phyloP scores from a whole-genome alignment of 2,888 invertebrate genomes.

The Nycteola revayana region DNA sequence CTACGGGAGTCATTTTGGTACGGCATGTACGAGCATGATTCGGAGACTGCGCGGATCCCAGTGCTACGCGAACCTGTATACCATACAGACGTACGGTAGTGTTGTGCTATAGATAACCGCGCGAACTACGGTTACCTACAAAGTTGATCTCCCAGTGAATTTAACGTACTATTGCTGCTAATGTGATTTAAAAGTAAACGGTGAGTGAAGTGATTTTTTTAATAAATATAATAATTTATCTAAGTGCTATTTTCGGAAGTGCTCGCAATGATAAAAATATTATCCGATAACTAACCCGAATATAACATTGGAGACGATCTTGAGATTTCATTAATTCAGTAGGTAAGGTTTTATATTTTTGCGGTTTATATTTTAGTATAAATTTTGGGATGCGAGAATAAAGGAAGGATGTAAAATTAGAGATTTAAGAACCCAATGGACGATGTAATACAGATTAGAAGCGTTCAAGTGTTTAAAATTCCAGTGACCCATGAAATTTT shows the following conservation, averaged over 20 bases:
- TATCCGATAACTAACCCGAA: slow-evolving; percentile 16
- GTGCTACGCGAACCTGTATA: slow-evolving; percentile 51
- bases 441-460: slow-evolving; percentile 15
- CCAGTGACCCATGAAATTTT: slow-evolving; percentile 34
- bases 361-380: slow-evolving; percentile 19
- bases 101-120: slow-evolving; percentile 27
- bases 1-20: slow-evolving; percentile 47
- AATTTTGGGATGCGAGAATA: slow-evolving; percentile 10
- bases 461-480: slow-evolving; percentile 30
- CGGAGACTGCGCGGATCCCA: slow-evolving; percentile 74
- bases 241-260: slow-evolving; percentile 28
- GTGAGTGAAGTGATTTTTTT: slow-evolving; percentile 52
- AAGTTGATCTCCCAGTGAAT: slow-evolving; percentile 23
- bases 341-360: slow-evolving; percentile 26
- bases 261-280: slow-evolving; percentile 17
- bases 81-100: slow-evolving; percentile 42
- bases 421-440: slow-evolving; percentile 6
- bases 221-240: slow-evolving; percentile 22
- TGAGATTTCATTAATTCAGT: slow-evolving; percentile 21
- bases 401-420: slow-evolving; percentile 15
- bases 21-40: slow-evolving; percentile 43
- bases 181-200: slow-evolving; percentile 53
- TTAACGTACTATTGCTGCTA: slow-evolving; percentile 39
- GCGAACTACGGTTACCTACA: slow-evolving; percentile 35
- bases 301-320: slow-evolving; percentile 30